A percentile compares a stretch with the other conserved stretches of the same genome.
phyloP scores from a whole-genome alignment of 2,888 invertebrate species.

The Elysia crispata region DNA sequence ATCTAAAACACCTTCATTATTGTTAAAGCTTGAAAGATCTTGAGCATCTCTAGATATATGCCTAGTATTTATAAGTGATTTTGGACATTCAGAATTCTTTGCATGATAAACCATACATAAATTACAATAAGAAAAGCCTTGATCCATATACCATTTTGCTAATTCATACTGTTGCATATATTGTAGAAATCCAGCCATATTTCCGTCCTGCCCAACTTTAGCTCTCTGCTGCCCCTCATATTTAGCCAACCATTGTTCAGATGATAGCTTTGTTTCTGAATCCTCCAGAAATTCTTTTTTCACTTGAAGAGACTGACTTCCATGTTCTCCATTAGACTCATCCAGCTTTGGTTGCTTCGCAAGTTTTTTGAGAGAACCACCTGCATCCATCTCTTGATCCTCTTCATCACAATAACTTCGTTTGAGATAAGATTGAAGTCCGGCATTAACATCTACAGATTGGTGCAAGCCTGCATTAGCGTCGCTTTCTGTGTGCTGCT shows the following conservation, averaged over 20 bases:
- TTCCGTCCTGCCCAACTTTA: neutral
- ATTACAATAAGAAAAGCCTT: constrained; percentile 18
- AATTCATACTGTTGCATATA: constrained; percentile 27
- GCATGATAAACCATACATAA: neutral
- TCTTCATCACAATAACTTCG: neutral
- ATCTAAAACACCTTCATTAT: no score
- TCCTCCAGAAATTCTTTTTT: no score
- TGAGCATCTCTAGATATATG: neutral
- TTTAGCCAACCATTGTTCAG: neutral
- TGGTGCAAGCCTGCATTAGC: neutral
- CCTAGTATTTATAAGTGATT: neutral
- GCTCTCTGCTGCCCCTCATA: no score
- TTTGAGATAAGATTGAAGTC: neutral
- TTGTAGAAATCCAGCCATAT: neutral
- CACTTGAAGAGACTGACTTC: no score
- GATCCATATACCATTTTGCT: constrained; percentile 19
- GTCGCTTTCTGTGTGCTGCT: neutral
- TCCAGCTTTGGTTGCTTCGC: no score
- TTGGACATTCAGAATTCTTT: constrained; percentile 3
- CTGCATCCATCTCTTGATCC: neutral
- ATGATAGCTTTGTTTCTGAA: neutral
- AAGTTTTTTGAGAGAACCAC: no score
- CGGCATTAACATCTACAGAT: neutral
- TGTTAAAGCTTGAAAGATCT: no score
- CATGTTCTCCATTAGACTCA: no score